Evolutionary conservation across 1,140 invertebrate species (phyloP), one percentile per base, ranked within the genome.

Genomic region (Geopemphigus sp.): DNA sequence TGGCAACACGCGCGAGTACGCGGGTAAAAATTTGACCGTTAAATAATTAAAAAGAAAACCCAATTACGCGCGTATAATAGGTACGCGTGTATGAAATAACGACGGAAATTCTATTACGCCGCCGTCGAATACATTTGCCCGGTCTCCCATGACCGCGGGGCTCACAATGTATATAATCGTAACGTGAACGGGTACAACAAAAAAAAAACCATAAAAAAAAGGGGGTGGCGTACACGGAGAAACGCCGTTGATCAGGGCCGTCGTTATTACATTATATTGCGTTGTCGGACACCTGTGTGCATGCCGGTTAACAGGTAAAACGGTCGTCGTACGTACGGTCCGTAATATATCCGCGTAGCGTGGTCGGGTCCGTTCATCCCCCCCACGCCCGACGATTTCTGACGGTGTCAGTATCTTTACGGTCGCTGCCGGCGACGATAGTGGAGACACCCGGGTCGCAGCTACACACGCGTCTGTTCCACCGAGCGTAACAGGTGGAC

Each of bases 221-320:
- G 53, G 53, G 53, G 15, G 47, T 45, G 66, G 66, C 53, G 68
- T 72, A 53, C 47, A 72, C 68, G 24, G 29, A 72, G n/a, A n/a
- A n/a, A n/a, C n/a, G 54, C 68, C 68, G 68, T 72, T 29, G 68
- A 29, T 72, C 68, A 29, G 68, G 68, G 47, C 26, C 29, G 50
- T 54, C 26, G 68, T 54, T 19, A 19, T 70, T 19, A 14, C 45
- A 24, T 68, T 68, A 53, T n/a, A n/a, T 54, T 72, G 54, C 50
- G 50, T 72, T 54, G 68, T 72, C 68, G 11, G 68, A 72, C 68
- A 72, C 68, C 68, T 72, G 68, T 53, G 45, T 54, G 32, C 19
- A 11, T 32, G 24, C 47, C 68, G n/a, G 68, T 72, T 47, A 72
- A 72, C 68, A 72, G 68, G 68, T 72, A 72, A 72, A 72, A 72